Base-by-base conservation (phyloP, 35 echinoderm and acorn worm species). In the Ptychodera flava region DNA sequence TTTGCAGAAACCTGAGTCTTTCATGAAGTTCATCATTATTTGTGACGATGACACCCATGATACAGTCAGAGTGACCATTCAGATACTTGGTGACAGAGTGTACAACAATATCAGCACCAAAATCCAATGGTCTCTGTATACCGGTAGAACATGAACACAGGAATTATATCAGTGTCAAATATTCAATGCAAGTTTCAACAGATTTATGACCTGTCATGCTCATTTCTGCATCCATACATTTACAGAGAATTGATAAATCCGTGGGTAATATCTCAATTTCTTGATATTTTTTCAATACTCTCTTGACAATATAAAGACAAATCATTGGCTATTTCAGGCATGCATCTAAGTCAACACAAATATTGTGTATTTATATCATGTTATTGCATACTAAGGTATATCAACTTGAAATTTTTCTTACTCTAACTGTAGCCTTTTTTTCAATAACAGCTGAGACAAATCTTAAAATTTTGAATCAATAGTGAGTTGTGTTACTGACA, bases 41-140 rank as follows among this genome's bases (percentile, higher is more conserved):
- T 16, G 80, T 83, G 0, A 90, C 87, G 15, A 87, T 35, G 1
- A 97, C 33, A 52, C 95, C 95, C 95, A 97, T 97, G 31, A 97
- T 92, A 2, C 93, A 92, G 35, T 97, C 95, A 36, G 89, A 88
- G 78, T 97, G 95, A 31, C 95, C 95, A 88, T 97, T 97, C 22
- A 93, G 89, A 77, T 97, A 97, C 81, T 97, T 97, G 16, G 95
- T 94, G 12, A 90, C 95, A 32, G 95, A 97, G 84, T 88, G 80
- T 82, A 94, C 80, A 32, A 84, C 88, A 28, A 97, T 90, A 78
- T 97, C 95, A 15, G 87, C 92, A 29, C 95, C 95, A 29, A 94
- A 88, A 30, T 93, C 88, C 33, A 97, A 83, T 29, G 92, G 92
- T 16, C 95, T 83, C 95, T 97, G 77, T 36, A 52, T 64, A 64